Conservation (phyloP, 92 coral and sea anemone genomes). For the Pocillopora grandis region DNA sequence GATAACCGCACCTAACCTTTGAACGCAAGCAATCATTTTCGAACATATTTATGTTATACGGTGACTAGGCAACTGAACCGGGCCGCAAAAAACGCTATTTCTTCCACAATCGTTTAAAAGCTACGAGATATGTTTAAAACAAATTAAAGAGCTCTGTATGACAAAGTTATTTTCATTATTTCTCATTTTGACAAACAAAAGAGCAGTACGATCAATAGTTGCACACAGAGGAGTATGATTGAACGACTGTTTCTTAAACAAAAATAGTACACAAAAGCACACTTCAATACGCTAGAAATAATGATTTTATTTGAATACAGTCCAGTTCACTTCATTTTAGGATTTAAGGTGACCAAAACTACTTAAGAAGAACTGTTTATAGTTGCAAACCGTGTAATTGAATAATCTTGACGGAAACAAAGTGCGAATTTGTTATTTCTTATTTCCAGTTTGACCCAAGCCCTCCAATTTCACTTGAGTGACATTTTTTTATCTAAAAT, state of each 20-base stretch:
- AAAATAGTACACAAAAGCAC: background rate
- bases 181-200: background rate
- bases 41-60: constrained; percentile 24
- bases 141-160: background rate
- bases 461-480: too few relatives aligned
- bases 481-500: too few relatives aligned
- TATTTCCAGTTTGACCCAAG: too few relatives aligned
- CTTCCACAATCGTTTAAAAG: background rate
- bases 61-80: constrained; percentile 42
- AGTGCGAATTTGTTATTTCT: background rate
- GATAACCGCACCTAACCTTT: background rate
- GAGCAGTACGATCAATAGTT: background rate
- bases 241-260: background rate
- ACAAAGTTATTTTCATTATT: background rate
- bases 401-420: background rate
- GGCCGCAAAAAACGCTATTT: constrained; percentile 21
- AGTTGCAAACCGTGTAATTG: background rate
- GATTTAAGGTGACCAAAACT: background rate
- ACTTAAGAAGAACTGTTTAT: background rate
- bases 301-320: background rate
- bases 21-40: constrained; percentile 11
- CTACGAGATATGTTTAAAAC: background rate
- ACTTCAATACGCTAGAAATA: background rate
- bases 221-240: background rate
- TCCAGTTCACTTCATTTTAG: background rate